A percentile compares a stretch with the other conserved stretches of the same genome.
Evolutionary conservation across 1,140 invertebrate species (phyloP).

Genomic region (Leptinotarsa lineolata): DNA sequence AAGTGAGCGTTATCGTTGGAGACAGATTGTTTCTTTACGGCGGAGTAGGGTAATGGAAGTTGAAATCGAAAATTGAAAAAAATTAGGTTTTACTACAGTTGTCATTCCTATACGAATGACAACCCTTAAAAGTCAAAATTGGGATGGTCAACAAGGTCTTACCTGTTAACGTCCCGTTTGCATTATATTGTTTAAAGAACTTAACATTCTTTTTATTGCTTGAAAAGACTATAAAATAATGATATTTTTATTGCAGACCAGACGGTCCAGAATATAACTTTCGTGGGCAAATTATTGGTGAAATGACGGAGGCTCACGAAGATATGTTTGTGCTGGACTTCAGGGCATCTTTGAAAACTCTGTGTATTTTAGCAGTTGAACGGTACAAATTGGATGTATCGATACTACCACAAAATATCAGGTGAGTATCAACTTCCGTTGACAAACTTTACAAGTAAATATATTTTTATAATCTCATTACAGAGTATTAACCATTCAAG

Average conservation of each 20-base stretch:
- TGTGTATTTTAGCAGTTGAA: conserved; percentile 67
- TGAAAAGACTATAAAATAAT: no score
- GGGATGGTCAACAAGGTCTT: no score
- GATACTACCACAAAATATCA: conserved; percentile 65
- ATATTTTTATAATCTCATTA: no score
- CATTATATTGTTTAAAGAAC: no score
- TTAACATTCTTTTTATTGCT: no score
- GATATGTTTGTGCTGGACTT: conserved; percentile 79
- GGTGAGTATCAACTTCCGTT: conserved; percentile 56
- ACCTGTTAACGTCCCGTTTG: no score
- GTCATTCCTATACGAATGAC: no score
- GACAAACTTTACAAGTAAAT: no score
- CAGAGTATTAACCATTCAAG: no score
- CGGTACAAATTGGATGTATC: conserved; percentile 66
- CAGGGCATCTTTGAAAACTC: conserved; percentile 70
- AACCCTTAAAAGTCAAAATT: no score
- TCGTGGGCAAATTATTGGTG: conserved; percentile 26
- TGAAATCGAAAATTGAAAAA: no score
- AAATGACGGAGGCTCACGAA: conserved; percentile 70
- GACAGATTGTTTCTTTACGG: conserved; percentile 81
- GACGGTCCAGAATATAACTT: conserved; percentile 25
- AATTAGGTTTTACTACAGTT: no score
- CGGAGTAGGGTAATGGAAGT: conserved; percentile 70
- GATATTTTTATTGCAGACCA: conserved; percentile 34
- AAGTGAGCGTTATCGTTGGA: conserved; percentile 75